Conservation (phyloP, 2,113 vertebrate genomes). For the Cyprinodon brontotheroides region DNA sequence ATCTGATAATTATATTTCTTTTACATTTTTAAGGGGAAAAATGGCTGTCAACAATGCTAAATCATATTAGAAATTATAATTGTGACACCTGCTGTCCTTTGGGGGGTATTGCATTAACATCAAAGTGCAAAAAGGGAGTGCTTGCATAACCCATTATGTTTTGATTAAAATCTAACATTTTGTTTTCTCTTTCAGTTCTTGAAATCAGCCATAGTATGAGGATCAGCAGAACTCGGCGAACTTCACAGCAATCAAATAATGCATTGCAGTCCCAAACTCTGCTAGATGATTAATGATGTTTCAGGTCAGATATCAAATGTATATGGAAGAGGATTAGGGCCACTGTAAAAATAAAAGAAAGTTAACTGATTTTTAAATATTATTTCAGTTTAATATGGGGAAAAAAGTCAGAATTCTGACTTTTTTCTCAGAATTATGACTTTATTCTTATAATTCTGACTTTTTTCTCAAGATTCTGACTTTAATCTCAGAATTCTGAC, state of each 20-base stretch:
- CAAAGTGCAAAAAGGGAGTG: background rate
- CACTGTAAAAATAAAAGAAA: background rate
- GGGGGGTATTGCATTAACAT: background rate
- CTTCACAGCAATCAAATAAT: background rate
- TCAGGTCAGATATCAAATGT: background rate
- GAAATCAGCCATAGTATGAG: constrained; percentile 61
- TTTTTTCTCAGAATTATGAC: no score
- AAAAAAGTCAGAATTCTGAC: no score
- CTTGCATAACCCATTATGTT: background rate
- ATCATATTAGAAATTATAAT: background rate
- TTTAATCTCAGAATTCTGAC: no score
- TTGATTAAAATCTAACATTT: background rate
- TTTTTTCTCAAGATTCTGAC: no score
- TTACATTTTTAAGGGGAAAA: background rate
- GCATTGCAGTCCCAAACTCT: background rate
- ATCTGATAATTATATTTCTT: background rate
- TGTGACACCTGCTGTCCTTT: background rate
- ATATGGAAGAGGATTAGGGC: no score
- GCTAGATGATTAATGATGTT: background rate
- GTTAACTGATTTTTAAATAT: no score
- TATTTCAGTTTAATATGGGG: no score
- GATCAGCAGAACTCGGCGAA: background rate
- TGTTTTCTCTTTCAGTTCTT: constrained; percentile 60
- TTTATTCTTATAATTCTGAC: no score
- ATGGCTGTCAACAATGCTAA: background rate